phyloP scores from a whole-genome alignment of 2,113 vertebrate species.

The Mus musculus region GRCm39 chr12:12100501-12101000 shows the following conservation, averaged over 20 bases:
- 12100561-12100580: not conserved
- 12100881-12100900: too few species aligned
- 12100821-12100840: not conserved
- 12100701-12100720: not conserved
- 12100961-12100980: not conserved
- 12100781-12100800: not conserved
- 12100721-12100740: not conserved
- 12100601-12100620: not conserved
- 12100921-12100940: not conserved
- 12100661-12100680: not conserved
- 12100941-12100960: not conserved
- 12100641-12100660: not conserved
- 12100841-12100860: not conserved
- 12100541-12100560: not conserved
- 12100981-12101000: not conserved
- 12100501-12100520: not conserved
- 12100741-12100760: not conserved
- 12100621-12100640: not conserved
- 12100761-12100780: not conserved
- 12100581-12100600: not conserved
- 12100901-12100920: not conserved
- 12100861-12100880: not conserved
- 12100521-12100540: not conserved
- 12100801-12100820: not conserved
- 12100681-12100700: not conserved